Percentiles rank a stretch among this genome's conserved stretches.
phyloP scores from a whole-genome alignment of 2,797 vertebrate species.

The Orestias chungarensis region DNA sequence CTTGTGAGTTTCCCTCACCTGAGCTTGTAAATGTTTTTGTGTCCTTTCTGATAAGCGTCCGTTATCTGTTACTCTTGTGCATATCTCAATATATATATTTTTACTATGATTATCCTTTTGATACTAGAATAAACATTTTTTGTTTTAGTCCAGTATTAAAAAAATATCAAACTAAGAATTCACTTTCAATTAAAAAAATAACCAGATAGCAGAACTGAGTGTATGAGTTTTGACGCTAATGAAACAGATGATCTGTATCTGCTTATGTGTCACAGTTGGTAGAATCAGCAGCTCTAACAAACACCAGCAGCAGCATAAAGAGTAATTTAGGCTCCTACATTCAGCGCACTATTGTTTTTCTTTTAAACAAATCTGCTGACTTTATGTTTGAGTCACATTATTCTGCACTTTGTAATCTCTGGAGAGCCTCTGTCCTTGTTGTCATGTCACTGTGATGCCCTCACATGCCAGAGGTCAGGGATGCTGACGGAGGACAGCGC shows the following conservation, averaged over 20 bases:
- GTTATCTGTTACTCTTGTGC: too few relatives aligned
- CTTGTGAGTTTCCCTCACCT: too few relatives aligned
- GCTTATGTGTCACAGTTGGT: constrained; percentile 27
- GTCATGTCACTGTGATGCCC: constrained; percentile 67
- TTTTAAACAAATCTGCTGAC: constrained; percentile 54
- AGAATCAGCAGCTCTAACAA: constrained; percentile 35
- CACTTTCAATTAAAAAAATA: constrained; percentile 55
- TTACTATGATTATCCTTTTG: too few relatives aligned
- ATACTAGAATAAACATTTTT: too few relatives aligned
- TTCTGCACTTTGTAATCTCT: constrained; percentile 64
- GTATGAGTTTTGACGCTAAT: constrained; percentile 39
- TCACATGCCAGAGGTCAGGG: constrained; percentile 61
- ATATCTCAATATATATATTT: too few relatives aligned
- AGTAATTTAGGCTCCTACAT: too few relatives aligned
- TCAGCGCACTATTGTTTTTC: too few relatives aligned
- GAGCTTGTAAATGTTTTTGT: too few relatives aligned
- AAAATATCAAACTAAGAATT: too few relatives aligned
- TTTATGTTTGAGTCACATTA: constrained; percentile 3
- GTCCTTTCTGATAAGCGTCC: too few relatives aligned
- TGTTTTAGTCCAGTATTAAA: too few relatives aligned
- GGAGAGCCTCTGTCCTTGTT: constrained; percentile 42
- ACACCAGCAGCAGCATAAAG: constrained; percentile 23
- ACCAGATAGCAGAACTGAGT: constrained; percentile 39
- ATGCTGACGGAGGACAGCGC: constrained; percentile 66
- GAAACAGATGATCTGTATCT: constrained; percentile 33